These are phyloP conservation scores for Plotosus lineatus DNA, from an alignment of 2,113 vertebrate species.

Conservation along the genomic window DNA sequence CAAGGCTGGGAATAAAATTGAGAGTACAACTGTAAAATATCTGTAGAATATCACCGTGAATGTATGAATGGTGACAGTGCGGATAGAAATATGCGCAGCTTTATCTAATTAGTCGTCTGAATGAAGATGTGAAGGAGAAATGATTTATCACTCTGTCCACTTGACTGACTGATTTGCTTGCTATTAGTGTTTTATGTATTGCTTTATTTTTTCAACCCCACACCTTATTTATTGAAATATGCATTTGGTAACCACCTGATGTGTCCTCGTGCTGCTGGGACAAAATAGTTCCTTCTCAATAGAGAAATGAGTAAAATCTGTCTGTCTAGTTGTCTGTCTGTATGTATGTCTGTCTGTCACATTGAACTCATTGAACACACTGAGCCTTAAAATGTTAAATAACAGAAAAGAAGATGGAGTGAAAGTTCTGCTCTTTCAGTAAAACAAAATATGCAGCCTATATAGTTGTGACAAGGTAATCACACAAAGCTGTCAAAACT, in stretches of 20 bases:
- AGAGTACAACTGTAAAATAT: background rate
- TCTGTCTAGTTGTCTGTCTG: background rate
- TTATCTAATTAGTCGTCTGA: constrained; percentile 43
- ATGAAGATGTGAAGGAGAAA: constrained; percentile 23
- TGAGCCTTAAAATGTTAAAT: background rate
- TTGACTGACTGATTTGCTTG: constrained; percentile 28
- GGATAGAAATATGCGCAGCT: constrained; percentile 37
- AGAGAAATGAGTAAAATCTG: no score
- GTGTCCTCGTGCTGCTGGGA: background rate
- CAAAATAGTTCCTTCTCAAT: background rate
- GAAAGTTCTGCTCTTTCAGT: background rate
- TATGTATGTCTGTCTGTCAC: no score
- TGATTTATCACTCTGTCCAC: constrained; percentile 53
- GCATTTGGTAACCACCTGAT: background rate
- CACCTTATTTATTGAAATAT: background rate
- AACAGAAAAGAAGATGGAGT: background rate
- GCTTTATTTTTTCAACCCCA: background rate
- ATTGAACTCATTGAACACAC: background rate
- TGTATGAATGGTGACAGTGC: constrained; percentile 29
- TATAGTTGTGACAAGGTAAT: background rate
- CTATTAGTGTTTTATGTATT: background rate
- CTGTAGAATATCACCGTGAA: constrained; percentile 33
- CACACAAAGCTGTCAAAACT: background rate
- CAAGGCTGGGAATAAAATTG: background rate
- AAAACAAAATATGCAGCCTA: background rate